Conservation (phyloP, 2,113 vertebrate species). For the Bettongia penicillata region DNA sequence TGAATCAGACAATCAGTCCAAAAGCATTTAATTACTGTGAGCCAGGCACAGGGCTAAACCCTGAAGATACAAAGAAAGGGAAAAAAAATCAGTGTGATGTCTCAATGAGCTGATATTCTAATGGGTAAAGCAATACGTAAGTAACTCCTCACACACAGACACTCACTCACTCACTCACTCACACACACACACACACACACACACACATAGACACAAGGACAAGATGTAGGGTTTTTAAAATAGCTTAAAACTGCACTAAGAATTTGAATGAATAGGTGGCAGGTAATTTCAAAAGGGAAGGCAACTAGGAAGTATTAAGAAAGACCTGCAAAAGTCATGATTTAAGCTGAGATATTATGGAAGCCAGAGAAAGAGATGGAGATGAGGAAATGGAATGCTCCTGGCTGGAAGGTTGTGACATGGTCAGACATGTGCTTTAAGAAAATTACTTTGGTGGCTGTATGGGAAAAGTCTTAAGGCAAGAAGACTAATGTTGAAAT, state of each 20-base stretch:
- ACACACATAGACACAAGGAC: background rate
- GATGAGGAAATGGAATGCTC: background rate
- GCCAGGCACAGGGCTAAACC: background rate
- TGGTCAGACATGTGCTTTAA: background rate
- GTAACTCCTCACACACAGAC: background rate
- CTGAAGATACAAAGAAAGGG: background rate
- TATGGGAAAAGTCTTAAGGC: background rate
- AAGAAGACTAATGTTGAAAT: background rate
- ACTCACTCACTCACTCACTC: rapidly evolving
- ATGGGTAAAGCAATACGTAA: background rate
- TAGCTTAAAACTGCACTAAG: background rate
- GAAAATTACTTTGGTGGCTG: background rate
- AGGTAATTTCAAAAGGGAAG: background rate
- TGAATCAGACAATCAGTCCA: background rate
- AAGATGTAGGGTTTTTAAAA: background rate
- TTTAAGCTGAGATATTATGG: background rate
- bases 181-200: background rate
- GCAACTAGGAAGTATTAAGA: background rate
- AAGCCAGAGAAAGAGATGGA: background rate
- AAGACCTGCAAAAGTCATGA: background rate
- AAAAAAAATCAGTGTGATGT: background rate
- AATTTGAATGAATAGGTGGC: background rate
- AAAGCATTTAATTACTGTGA: background rate
- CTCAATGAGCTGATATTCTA: background rate
- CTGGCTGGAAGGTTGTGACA: background rate